A percentile compares a stretch with the other conserved stretches of the same genome.
These are phyloP conservation scores for Macaca mulatta DNA, from an alignment of 2,113 vertebrate genomes.

Conservation along the genomic window DNA sequence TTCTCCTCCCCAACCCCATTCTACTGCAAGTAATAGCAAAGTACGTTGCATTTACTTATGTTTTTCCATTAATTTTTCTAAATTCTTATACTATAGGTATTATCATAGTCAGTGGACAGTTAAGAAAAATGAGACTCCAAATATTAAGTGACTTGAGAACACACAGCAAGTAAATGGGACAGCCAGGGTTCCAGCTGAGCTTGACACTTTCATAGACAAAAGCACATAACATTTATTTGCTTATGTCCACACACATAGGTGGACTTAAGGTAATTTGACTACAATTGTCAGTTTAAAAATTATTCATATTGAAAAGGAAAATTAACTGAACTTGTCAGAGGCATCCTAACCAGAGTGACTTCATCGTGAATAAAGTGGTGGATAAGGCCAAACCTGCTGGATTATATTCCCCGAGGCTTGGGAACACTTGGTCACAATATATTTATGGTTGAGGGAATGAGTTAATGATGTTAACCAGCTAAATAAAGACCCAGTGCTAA, in stretches of 20 bases:
- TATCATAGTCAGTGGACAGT: background rate
- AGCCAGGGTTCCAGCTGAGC: accelerated
- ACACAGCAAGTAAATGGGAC: background rate
- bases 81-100: background rate
- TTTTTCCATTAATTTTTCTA: background rate
- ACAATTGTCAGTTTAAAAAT: background rate
- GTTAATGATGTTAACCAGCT: too few relatives aligned
- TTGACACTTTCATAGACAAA: background rate
- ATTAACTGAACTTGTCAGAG: background rate
- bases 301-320: background rate
- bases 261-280: background rate
- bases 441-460: too few relatives aligned
- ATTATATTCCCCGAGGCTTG: too few relatives aligned
- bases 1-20: background rate
- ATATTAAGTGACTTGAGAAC: background rate
- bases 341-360: too few relatives aligned
- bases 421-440: too few relatives aligned
- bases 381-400: too few relatives aligned
- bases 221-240: background rate
- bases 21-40: background rate
- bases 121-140: background rate
- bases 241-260: background rate
- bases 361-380: too few relatives aligned
- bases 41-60: background rate
- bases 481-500: too few relatives aligned